Evolutionary conservation across 2,113 vertebrate genomes (phyloP).

Genomic region (Balaeniceps rex): DNA sequence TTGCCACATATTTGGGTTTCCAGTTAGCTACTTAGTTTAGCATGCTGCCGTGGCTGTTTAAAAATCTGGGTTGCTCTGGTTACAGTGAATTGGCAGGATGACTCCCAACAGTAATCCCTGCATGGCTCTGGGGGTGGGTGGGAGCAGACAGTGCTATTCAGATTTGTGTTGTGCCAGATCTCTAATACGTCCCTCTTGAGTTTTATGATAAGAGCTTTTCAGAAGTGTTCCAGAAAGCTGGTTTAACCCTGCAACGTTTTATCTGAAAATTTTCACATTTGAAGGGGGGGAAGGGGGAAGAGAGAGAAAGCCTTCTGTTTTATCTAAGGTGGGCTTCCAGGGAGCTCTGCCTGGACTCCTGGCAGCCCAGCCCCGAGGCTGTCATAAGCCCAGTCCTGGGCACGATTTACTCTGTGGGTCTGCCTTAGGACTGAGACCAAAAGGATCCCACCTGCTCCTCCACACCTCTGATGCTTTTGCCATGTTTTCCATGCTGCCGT

Average conservation of each 20-base stretch:
- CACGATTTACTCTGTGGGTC: background rate
- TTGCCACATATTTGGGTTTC: conserved; percentile 3
- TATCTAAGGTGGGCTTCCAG: background rate
- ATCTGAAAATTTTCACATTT: background rate
- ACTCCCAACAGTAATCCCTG: background rate
- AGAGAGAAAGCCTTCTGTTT: background rate
- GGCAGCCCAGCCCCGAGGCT: background rate
- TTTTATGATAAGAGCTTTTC: background rate
- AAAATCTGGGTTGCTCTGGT: background rate
- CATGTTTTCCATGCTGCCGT: background rate
- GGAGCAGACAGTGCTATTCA: background rate
- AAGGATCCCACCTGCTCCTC: background rate
- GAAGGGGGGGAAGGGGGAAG: background rate
- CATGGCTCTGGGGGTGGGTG: background rate
- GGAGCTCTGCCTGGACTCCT: background rate
- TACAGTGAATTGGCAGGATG: background rate
- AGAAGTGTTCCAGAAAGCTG: background rate
- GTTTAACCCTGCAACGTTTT: background rate
- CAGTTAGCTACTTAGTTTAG: background rate
- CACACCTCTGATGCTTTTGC: background rate
- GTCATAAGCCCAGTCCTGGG: background rate
- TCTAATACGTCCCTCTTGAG: background rate
- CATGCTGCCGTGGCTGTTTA: background rate
- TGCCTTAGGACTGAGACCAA: background rate
- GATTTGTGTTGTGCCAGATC: background rate